Percentiles rank a stretch among this genome's conserved stretches.
phyloP scores from a whole-genome alignment of 2,888 invertebrate species.

The Abrostola tripartita region DNA sequence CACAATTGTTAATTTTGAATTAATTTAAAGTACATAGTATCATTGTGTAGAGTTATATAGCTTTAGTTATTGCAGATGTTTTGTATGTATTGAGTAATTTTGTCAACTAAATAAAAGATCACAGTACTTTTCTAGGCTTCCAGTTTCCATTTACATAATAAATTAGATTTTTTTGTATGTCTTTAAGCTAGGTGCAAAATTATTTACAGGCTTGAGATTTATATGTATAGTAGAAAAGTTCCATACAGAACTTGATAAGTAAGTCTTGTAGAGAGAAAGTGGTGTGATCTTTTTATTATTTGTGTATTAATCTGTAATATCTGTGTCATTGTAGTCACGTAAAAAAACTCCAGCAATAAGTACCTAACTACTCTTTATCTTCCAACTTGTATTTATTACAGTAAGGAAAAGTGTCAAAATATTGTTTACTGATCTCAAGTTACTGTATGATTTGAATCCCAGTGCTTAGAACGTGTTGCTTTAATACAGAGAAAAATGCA shows the following conservation, averaged over 20 bases:
- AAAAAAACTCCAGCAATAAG: background rate
- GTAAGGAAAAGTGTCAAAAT: constrained; percentile 11
- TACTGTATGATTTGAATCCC: constrained; percentile 38
- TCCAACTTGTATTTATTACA: background rate
- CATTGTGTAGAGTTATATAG: background rate
- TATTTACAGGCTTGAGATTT: too few species aligned
- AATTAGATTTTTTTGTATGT: too few species aligned
- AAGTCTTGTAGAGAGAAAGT: too few species aligned
- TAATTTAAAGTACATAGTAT: constrained; percentile 3
- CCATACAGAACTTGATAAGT: too few species aligned
- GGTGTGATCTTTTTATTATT: too few species aligned
- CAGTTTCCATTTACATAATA: too few species aligned
- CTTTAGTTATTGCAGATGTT: background rate
- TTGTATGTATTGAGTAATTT: too few species aligned
- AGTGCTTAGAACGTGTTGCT: constrained; percentile 36
- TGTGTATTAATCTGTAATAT: background rate
- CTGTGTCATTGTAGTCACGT: background rate
- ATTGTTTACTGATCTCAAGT: constrained; percentile 48
- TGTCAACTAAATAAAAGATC: too few species aligned
- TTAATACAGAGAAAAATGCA: constrained; percentile 28
- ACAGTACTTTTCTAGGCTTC: too few species aligned
- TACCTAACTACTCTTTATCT: background rate
- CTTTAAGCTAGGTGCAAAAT: too few species aligned
- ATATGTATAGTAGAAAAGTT: too few species aligned
- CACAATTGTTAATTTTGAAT: constrained; percentile 3